phyloP scores from a whole-genome alignment of 2,113 vertebrate genomes.

The Trochalopteron elliotii region DNA sequence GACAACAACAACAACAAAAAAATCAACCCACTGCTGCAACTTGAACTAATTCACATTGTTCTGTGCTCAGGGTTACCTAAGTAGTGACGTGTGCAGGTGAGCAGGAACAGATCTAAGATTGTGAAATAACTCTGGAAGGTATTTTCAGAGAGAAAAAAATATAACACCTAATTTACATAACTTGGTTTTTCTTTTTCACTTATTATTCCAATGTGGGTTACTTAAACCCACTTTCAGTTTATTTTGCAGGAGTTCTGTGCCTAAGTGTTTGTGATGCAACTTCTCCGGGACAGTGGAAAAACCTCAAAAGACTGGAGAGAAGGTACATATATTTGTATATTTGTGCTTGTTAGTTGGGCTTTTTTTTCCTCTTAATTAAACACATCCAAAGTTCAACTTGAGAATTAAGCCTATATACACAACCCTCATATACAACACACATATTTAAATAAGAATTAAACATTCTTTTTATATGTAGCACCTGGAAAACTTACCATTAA shows the following conservation, averaged over 20 bases:
- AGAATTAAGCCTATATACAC: background rate
- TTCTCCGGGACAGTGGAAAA: background rate
- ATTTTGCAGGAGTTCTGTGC: background rate
- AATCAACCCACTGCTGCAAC: background rate
- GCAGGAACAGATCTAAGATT: background rate
- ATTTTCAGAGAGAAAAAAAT: background rate
- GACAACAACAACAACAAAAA: background rate
- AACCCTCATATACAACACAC: background rate
- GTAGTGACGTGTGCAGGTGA: background rate
- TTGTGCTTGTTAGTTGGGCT: fast-evolving
- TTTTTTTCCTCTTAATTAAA: background rate
- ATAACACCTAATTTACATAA: background rate
- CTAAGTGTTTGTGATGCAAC: background rate
- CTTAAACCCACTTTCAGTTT: background rate
- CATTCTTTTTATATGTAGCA: background rate
- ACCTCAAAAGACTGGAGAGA: background rate
- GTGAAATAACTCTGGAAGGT: background rate
- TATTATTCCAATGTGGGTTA: background rate
- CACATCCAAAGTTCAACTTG: background rate
- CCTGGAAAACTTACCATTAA: conserved; percentile 84
- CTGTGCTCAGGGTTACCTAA: background rate
- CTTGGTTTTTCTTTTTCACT: fast-evolving
- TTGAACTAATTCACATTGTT: background rate
- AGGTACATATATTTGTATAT: background rate
- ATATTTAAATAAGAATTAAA: background rate